Percentiles rank a stretch among this genome's conserved stretches.
Conservation (phyloP, 2,888 invertebrate species). For the Lochmaea crataegi region DNA sequence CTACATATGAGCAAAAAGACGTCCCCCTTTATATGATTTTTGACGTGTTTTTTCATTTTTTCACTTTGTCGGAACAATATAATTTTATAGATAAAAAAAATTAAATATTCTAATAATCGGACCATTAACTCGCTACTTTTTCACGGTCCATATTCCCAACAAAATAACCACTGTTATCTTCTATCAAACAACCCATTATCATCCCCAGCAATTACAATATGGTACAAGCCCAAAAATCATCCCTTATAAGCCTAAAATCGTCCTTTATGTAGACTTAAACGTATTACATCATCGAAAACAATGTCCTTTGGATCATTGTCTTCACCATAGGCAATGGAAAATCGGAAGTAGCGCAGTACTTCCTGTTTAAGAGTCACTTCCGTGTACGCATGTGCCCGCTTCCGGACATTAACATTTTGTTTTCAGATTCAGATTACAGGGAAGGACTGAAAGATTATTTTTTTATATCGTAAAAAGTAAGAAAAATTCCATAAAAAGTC, state of each 20-base stretch:
- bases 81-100: too few relatives aligned
- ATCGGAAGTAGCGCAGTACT: slow-evolving; percentile 39
- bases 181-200: slow-evolving; percentile 27
- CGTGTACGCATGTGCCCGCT: slow-evolving; percentile 55
- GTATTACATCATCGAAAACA: slow-evolving; percentile 43
- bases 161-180: slow-evolving; percentile 12
- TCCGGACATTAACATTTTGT: slow-evolving; percentile 59
- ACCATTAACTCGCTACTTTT: slow-evolving; percentile 1
- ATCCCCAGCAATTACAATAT: slow-evolving; percentile 49
- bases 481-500: too few relatives aligned
- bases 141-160: slow-evolving; percentile 1
- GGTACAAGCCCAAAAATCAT: slow-evolving; percentile 49
- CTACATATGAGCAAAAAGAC: too few relatives aligned
- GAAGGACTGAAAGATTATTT: background rate
- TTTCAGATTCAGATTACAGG: slow-evolving; percentile 15
- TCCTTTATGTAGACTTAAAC: slow-evolving; percentile 48
- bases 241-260: slow-evolving; percentile 49
- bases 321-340: slow-evolving; percentile 35
- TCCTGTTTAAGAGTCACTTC: slow-evolving; percentile 49
- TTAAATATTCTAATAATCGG: background rate
- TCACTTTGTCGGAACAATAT: too few relatives aligned
- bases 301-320: slow-evolving; percentile 40
- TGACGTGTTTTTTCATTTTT: too few relatives aligned
- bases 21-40: too few relatives aligned
- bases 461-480: background rate